Percentiles rank a stretch among this genome's conserved stretches.
phyloP scores from a whole-genome alignment of 2,888 invertebrate species.

The Carabus problematicus region DNA sequence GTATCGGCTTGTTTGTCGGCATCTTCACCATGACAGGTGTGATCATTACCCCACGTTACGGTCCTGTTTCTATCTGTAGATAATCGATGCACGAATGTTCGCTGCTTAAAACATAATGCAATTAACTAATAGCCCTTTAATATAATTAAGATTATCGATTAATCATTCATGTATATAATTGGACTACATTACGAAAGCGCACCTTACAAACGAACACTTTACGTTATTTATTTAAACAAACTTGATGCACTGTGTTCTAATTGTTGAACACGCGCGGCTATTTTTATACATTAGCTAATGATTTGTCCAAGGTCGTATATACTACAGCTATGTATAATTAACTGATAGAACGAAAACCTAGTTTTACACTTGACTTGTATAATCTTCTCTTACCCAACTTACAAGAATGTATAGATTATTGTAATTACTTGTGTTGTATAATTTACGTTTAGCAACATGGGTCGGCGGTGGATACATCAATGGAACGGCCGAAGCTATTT shows the following conservation, averaged over 20 bases:
- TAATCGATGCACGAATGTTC: not conserved
- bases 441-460: slow-evolving; percentile 85
- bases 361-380: too few species aligned
- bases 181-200: not conserved
- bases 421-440: not conserved
- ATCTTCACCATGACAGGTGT: slow-evolving; percentile 99
- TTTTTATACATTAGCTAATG: too few species aligned
- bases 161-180: not conserved
- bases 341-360: too few species aligned
- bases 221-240: too few species aligned
- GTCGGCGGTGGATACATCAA: slow-evolving; percentile 99
- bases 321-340: too few species aligned
- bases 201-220: too few species aligned
- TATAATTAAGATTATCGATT: not conserved
- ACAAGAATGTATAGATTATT: too few species aligned
- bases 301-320: too few species aligned
- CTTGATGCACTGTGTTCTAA: too few species aligned
- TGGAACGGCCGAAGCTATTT: slow-evolving; percentile 97
- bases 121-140: too few species aligned
- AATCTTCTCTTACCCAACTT: too few species aligned
- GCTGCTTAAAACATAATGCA: not conserved
- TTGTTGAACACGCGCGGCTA: too few species aligned
- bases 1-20: slow-evolving; percentile 96
- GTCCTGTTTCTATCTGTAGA: not conserved
- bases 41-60: slow-evolving; percentile 46